A percentile compares a stretch with the other conserved stretches of the same genome.
Evolutionary conservation across 2,113 vertebrate genomes (phyloP).

Genomic region (Xenopus tropicalis): UCB_Xtro_10.0 CM004446.2:66112501-66113000

Average conservation of each 20-base stretch:
- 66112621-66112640: background rate
- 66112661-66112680: slow-evolving; percentile 30
- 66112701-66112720: slow-evolving; percentile 21
- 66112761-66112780: slow-evolving; percentile 9
- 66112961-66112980: slow-evolving; percentile 6
- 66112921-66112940: too few species aligned
- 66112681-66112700: slow-evolving; percentile 14
- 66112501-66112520: background rate
- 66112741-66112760: slow-evolving; percentile 25
- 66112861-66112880: too few species aligned
- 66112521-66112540: background rate
- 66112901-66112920: too few species aligned
- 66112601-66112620: background rate
- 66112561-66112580: background rate
- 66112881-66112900: too few species aligned
- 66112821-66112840: too few species aligned
- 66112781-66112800: background rate
- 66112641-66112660: slow-evolving; percentile 6
- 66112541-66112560: background rate
- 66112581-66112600: slow-evolving; percentile 1
- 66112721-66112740: slow-evolving; percentile 14
- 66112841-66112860: too few species aligned
- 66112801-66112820: background rate
- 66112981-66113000: slow-evolving; percentile 5
- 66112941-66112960: too few species aligned